Base-by-base conservation (phyloP, 2,888 invertebrate genomes). In the Temnothorax unifasciatus region DNA sequence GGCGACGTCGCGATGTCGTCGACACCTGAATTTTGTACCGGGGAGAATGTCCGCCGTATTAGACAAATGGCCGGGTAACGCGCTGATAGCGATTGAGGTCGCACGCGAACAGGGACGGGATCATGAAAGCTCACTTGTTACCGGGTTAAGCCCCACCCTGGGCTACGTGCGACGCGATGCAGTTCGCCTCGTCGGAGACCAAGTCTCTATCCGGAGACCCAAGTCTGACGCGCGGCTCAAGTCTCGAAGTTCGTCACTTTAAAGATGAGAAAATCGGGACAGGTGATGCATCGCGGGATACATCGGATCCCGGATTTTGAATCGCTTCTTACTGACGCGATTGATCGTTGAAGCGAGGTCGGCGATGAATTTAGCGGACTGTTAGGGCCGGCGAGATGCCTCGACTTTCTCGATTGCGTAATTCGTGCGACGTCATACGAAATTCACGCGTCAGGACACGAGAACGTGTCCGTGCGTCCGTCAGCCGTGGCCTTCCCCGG, bases 31-130 rank as follows among this genome's bases (percentile, higher is more conserved):
- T 88, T 82, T 50, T 59, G 85, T 52, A 52, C 73, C 79, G 83
- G n/a, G 75, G 25, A 83, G 79, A 89, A 88, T 86, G 86, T 88
- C 83, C 86, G 86, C 66, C 87, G 82, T 34, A 34, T 85, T 85
- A 86, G 87, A 85, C 57, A 69, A 89, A 91, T 89, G 82, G 74
- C 61, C 82, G 82, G 75, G 64, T 68, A 68, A 83, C 71, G 69
- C 85, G 66, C 84, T 68, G 89, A 90, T 89, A 89, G 86, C 82
- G 86, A 92, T 92, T 87, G 87, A 88, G 92, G 92, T 89, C 92
- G 86, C 83, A 85, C 85, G 87, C 88, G 83, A 89, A 87, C 76
- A 76, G 88, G 82, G 74, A 66, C 87, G 83, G 87, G 88, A 90
- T 89, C 92, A 82, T 87, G 92, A 88, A 91, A 91, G 88, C 88